A percentile compares a stretch with the other conserved stretches of the same genome.
Evolutionary conservation across 2,888 invertebrate genomes (phyloP).

Genomic region (Machimus rusticus): DNA sequence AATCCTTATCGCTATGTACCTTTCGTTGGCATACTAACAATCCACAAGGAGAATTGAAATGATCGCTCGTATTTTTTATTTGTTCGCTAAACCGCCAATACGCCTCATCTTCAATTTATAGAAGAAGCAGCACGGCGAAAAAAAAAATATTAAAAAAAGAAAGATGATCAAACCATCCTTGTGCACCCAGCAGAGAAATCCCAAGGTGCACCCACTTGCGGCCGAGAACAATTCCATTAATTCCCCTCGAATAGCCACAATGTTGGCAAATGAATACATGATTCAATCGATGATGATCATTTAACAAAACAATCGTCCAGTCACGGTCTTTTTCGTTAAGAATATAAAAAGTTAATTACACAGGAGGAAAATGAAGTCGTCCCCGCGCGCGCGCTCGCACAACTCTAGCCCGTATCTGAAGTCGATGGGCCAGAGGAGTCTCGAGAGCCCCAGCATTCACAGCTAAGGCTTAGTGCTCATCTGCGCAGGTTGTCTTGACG

Average conservation of each 20-base stretch:
- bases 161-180: background rate
- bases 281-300: slow-evolving; percentile 12
- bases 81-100: background rate
- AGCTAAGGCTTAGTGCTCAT: background rate
- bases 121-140: background rate
- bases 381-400: background rate
- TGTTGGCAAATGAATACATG: slow-evolving; percentile 21
- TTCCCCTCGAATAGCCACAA: background rate
- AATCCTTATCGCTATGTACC: background rate
- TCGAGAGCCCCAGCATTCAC: background rate
- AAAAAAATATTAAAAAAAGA: background rate
- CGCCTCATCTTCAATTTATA: background rate
- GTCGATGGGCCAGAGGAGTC: background rate
- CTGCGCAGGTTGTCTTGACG: background rate
- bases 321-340: slow-evolving; percentile 20
- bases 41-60: background rate
- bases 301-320: slow-evolving; percentile 31
- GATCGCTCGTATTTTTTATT: background rate
- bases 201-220: background rate
- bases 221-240: background rate
- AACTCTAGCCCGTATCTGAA: background rate
- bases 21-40: background rate
- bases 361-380: background rate
- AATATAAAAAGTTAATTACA: slow-evolving; percentile 27
- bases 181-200: background rate